Base-by-base conservation (phyloP, 2,888 invertebrate species). In the Cepaea hortensis region DNA sequence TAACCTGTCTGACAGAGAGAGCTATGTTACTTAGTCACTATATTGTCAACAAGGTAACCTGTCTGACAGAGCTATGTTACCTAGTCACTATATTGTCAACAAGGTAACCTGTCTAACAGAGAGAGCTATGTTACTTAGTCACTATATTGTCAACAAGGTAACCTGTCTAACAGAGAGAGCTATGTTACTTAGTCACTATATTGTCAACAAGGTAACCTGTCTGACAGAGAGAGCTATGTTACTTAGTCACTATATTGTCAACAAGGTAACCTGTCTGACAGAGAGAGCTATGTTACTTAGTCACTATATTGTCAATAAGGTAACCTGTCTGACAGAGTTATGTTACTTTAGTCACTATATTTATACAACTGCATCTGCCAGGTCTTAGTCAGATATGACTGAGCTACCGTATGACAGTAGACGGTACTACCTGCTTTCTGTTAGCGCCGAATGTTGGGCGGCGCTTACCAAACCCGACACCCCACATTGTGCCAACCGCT, bases 61-160 rank as follows among this genome's bases (percentile, higher is more conserved):
- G 4, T 4, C 13, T 11, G 20, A 68, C 68, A 20, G 18, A 55
- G 6, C 55, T 11, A 18, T 68, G n/a, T 68, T 9, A n/a, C 11
- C 3, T 15, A 68, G 18, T 68, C 13, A 68, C 6, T 6, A 55
- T 11, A 55, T 55, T 55, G 55, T 55, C 55, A 55, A 55, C 55
- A 55, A 55, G 55, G 55, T 11, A 55, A 55, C 55, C 6, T 55
- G 6, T 6, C 91, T 46, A 91, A 92, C 80, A 79, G 91, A 55
- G 55, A 55, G 7, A 55, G 6, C 90, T 92, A 77, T 92, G 92
- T 87, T 92, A 91, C 76, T 89, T 91, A 50, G 92, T 92, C 81
- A 81, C 48, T 90, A 90, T 77, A 81, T 91, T 11, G 90, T 89
- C 84, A 91, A 92, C 80, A 89, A 91, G 89, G 93, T 92, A 85